Conservation (phyloP, 2,113 vertebrate species). For the Calyptommatus sinebrachiatus region DNA sequence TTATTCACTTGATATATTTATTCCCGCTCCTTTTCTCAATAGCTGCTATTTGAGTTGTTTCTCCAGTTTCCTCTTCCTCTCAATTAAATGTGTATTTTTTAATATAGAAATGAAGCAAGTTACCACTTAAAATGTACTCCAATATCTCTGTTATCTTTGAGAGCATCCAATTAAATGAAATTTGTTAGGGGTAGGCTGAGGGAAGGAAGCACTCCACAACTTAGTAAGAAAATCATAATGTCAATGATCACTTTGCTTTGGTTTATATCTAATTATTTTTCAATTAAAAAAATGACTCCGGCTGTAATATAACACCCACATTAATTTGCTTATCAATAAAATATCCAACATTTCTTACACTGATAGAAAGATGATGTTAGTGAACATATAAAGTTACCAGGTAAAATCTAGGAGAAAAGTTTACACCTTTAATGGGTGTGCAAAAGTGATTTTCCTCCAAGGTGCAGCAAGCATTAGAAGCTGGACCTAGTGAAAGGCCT, state of each 20-base stretch:
- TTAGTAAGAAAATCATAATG: constrained; percentile 64
- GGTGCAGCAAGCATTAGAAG: no score
- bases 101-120: constrained; percentile 17
- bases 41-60: background rate
- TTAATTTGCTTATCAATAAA: constrained; percentile 35
- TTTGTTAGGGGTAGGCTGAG: constrained; percentile 33
- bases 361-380: background rate
- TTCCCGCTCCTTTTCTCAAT: background rate
- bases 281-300: constrained; percentile 17
- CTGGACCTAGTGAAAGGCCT: no score
- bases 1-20: background rate
- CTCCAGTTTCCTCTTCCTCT: background rate
- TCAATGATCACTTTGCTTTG: constrained; percentile 72
- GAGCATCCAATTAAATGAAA: constrained; percentile 67
- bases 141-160: constrained; percentile 49
- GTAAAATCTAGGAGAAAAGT: no score
- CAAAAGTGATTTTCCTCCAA: no score
- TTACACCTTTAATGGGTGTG: no score
- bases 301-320: constrained; percentile 49
- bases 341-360: constrained; percentile 24
- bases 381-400: no score
- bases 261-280: constrained; percentile 64
- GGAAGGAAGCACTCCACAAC: constrained; percentile 64
- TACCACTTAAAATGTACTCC: constrained; percentile 57
- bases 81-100: constrained; percentile 41